These are phyloP conservation scores for Anas platyrhynchos DNA, from an alignment of 2,113 vertebrate genomes.

Conservation along the genomic window DNA sequence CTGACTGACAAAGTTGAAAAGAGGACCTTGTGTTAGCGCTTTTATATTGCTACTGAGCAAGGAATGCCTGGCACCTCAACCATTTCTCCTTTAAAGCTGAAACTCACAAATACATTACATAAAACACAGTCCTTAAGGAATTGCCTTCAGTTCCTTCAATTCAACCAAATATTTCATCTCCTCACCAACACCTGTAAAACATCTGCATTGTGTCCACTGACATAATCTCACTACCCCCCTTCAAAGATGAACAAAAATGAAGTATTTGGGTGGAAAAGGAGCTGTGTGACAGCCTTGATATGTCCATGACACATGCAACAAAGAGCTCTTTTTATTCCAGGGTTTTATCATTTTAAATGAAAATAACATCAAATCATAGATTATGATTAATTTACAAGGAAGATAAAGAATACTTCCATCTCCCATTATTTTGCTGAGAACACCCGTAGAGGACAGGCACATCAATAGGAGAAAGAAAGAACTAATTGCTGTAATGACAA, in stretches of 20 bases:
- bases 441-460: neutral
- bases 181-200: neutral
- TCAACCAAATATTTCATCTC: neutral
- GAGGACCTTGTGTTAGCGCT: rapidly evolving
- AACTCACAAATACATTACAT: neutral
- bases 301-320: neutral
- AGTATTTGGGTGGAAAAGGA: neutral
- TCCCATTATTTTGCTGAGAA: neutral
- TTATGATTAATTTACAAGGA: neutral
- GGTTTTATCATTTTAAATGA: neutral
- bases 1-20: neutral
- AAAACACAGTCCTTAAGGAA: neutral
- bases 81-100: neutral
- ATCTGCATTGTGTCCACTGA: neutral
- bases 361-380: neutral
- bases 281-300: neutral
- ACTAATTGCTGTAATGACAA: neutral
- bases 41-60: neutral
- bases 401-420: neutral
- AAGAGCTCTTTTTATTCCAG: neutral
- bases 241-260: neutral
- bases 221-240: neutral
- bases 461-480: neutral
- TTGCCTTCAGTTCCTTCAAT: neutral
- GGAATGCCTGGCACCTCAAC: neutral